Evolutionary conservation across 2,888 invertebrate genomes (phyloP), one percentile per base, ranked within the genome.

Genomic region (Caenorhabditis sp.): DNA sequence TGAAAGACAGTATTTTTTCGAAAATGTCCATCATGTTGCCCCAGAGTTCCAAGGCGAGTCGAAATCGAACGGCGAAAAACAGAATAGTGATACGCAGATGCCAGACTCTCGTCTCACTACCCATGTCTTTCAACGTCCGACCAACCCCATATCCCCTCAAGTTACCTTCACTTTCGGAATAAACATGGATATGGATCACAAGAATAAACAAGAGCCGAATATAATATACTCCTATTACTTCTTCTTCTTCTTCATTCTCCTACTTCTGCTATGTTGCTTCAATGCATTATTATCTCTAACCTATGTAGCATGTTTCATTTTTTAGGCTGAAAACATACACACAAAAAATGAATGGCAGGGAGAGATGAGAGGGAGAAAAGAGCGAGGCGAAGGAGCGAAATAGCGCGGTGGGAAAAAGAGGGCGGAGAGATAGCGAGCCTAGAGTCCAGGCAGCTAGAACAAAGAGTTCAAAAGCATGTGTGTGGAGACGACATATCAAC

Each of bases 121-220:
- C 93, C 94, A 93, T 93, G 95, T 95, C 95, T 95, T 95, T 95
- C 95, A 94, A 90, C 82, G 66, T 74, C 81, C 57, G 62, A 43
- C 3, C 43, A 43, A 43, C 43, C 14, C 43, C 4, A 31, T 10
- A 14, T 7, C 17, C 17, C 43, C 43, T 23, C 61, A 7, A 43
- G 14, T 43, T 43, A 43, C 43, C 43, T 43, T 43, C 43, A 31
- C 3, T 43, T 31, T 57, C 23, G n/a, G 12, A 62, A 49, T 36
- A 31, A 52, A 27, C 56, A 53, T 1, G 56, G 21, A 36, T 38
- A 27, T n/a, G n/a, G n/a, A 36, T 49, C 57, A 36, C 43, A n/a
- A 12, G 20, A 26, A 21, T 26, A 31, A 36, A n/a, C 8, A 54
- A 23, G 4, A 58, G 25, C 5, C 4, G 20, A 58, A 58, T n/a